Evolutionary conservation across 2,113 vertebrate species (phyloP), one percentile per base, ranked within the genome.

Genomic region (Rhea americana): DNA sequence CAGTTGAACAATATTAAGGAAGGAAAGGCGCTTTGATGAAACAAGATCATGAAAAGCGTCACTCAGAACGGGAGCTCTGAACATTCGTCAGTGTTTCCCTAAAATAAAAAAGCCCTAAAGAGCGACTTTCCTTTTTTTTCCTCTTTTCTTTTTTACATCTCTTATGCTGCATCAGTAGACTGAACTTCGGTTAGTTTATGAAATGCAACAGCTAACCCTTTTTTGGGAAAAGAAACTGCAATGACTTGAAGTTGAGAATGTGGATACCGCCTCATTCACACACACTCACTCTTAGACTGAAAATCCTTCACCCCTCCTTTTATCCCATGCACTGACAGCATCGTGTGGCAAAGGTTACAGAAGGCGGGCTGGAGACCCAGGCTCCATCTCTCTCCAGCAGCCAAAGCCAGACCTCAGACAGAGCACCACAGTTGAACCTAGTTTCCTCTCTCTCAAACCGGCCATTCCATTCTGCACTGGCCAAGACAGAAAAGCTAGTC

Each of bases 251-350:
- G 98, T 96, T 96, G 98, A 98, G 97, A 98, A 98, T 97, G 98
- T 98, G 95, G 97, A 97, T 87, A 97, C 97, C 97, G 97, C 97
- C 97, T 98, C 98, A 98, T 95, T 97, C 98, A 98, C 97, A 97
- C 98, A 98, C 98, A 98, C 97, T 97, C 98, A 98, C 97, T 98
- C 98, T 95, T 94, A 93, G 96, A 97, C 97, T 95, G 95, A 95
- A 95, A 97, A 97, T 93, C 97, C 97, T 94, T 94, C 96, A 95
- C 96, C 91, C 83, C 94, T 95, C 95, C 96, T 89, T 70, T 91
- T 61, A 91, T 41, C 93, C 80, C 55, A 72, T 91, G 96, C 96
- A 70, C 74, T 47, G 43, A 95, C 95, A 84, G 95, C 93, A 68
- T 92, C 94, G 85, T 77, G 94, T 53, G 89, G 96, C 95, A 89